These are phyloP conservation scores for cattle (Bos taurus) DNA, from an alignment of 2,113 vertebrate species.

Conservation along the genomic window DNA sequence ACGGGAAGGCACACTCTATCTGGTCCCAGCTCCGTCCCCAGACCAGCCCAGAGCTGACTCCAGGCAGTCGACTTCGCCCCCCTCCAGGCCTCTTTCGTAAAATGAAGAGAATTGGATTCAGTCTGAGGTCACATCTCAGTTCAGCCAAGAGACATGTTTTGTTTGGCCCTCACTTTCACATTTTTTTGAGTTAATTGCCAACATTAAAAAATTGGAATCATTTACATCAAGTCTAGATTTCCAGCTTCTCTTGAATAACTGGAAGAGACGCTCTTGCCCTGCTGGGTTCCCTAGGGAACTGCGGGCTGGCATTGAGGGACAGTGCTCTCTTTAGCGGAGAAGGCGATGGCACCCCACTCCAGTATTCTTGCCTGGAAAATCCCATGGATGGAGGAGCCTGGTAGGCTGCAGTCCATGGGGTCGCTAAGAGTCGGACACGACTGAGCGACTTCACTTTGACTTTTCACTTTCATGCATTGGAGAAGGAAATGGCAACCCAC, in stretches of 20 bases:
- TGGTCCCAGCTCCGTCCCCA: background rate
- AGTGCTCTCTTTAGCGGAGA: background rate
- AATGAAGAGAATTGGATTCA: conserved; percentile 18
- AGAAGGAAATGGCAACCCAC: too few relatives aligned
- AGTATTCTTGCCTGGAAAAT: too few relatives aligned
- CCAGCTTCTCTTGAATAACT: conserved; percentile 11
- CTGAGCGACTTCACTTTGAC: too few relatives aligned
- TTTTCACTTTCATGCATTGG: too few relatives aligned
- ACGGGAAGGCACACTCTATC: background rate
- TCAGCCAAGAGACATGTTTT: conserved; percentile 59
- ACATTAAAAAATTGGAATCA: conserved; percentile 33
- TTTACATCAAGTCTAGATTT: conserved; percentile 30
- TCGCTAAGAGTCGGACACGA: too few relatives aligned
- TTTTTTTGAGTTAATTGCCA: conserved; percentile 8
- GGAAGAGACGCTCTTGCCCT: background rate
- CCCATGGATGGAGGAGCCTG: too few relatives aligned
- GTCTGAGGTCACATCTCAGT: conserved; percentile 4
- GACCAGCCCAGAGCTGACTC: background rate
- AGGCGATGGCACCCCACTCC: too few relatives aligned
- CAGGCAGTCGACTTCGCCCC: background rate
- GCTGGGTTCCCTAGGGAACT: background rate
- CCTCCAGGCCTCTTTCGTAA: background rate
- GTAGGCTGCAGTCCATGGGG: too few relatives aligned
- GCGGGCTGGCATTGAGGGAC: background rate
- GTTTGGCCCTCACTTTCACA: conserved; percentile 27